phyloP scores from a whole-genome alignment of 2,888 invertebrate species.

The Lasioglossum lativentre region DNA sequence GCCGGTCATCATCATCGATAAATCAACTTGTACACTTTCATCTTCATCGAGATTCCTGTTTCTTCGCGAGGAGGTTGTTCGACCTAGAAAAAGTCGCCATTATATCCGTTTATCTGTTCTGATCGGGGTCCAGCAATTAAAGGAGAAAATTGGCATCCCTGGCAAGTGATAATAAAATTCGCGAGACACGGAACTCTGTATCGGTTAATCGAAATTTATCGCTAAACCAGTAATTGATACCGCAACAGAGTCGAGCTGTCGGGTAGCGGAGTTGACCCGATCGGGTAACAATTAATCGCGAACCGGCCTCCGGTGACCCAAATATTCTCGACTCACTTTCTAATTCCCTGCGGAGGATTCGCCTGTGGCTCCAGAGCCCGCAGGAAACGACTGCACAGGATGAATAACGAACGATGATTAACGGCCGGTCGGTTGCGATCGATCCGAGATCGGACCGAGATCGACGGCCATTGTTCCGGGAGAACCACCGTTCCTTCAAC shows the following conservation, averaged over 20 bases:
- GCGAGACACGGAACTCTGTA: not conserved
- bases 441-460: conserved; percentile 56
- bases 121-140: not conserved
- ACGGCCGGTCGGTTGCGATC: conserved; percentile 58
- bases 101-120: not conserved
- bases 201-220: conserved; percentile 24
- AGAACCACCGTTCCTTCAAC: conserved; percentile 23
- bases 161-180: not conserved
- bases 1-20: not conserved
- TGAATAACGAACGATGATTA: conserved; percentile 69
- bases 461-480: conserved; percentile 57
- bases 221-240: conserved; percentile 47
- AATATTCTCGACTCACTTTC: conserved; percentile 75
- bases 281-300: conserved; percentile 58
- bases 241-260: not conserved
- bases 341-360: conserved; percentile 64
- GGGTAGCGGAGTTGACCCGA: conserved; percentile 15
- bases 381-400: conserved; percentile 45
- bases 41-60: conserved; percentile 9
- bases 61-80: not conserved
- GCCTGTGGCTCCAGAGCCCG: conserved; percentile 41
- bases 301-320: conserved; percentile 63
- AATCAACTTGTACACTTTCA: conserved; percentile 1
- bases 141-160: not conserved
- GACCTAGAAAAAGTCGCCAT: not conserved